Conservation (phyloP, 2,888 invertebrate genomes). For the Lochmaea capreae region DNA sequence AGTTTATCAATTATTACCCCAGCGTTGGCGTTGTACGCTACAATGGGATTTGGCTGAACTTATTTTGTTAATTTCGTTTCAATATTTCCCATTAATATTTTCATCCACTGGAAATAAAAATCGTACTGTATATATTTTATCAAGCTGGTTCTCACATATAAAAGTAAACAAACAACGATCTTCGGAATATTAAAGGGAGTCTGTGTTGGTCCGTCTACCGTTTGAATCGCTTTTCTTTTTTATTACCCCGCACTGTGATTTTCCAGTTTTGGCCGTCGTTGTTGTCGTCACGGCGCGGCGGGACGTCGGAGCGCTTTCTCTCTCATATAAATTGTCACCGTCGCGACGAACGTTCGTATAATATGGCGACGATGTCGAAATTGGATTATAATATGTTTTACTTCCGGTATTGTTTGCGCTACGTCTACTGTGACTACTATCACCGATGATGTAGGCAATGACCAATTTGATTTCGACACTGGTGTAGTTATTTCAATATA, state of each 20-base stretch:
- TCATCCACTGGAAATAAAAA: background rate
- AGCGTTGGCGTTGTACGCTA: too few relatives aligned
- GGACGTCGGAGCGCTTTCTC: conserved; percentile 11
- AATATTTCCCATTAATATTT: too few relatives aligned
- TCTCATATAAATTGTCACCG: conserved; percentile 26
- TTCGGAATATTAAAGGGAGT: background rate
- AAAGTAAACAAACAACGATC: background rate
- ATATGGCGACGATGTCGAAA: conserved; percentile 26
- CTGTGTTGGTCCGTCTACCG: background rate
- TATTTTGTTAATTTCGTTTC: too few relatives aligned
- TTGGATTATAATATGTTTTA: conserved; percentile 41
- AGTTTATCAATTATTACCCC: too few relatives aligned
- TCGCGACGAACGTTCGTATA: conserved; percentile 15
- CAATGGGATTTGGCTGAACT: too few relatives aligned
- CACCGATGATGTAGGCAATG: background rate
- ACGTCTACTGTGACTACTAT: conserved; percentile 22
- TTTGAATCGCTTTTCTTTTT: conserved; percentile 6
- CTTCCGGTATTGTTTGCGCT: conserved; percentile 35
- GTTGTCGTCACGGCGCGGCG: conserved; percentile 29
- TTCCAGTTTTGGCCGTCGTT: conserved; percentile 17
- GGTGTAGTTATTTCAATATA: background rate
- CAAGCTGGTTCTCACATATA: background rate
- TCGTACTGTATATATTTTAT: background rate
- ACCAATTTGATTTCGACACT: conserved; percentile 23
- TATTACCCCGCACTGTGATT: conserved; percentile 8